Base-by-base conservation (phyloP, 2,113 vertebrate genomes). In the Heptranchias perlo region DNA sequence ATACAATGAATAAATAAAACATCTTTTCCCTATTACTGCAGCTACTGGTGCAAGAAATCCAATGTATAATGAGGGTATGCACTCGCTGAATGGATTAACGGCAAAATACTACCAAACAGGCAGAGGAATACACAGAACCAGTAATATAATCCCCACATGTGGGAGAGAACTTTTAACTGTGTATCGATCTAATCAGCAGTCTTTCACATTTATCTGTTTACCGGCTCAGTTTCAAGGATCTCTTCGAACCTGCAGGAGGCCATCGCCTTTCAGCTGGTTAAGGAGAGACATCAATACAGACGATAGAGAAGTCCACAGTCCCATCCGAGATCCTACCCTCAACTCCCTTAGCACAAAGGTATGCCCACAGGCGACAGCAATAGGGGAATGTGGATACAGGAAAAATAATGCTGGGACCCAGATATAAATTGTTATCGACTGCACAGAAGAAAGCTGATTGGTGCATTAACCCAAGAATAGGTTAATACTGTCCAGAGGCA, bases 1-100 rank as follows among this genome's bases (percentile, higher is more conserved):
- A 95, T 69, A 65, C 64, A 69, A 95, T 95, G 64, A 95, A 95
- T 95, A 95, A 67, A 69, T 95, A 95, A 95, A 95, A 69, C 94
- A 67, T 95, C 94, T 95, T 95, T 69, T 69, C 94, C 94, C 65
- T 69, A 95, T 69, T 69, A 95, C 93, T 93, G 89, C 93, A 95
- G 44, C 64, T 69, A 95, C 64, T 35, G 47, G 65, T 95, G 94
- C 94, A 67, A 28, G 44, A 95, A 95, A 95, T 95, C 94, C 64
- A 95, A 95, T 67, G 94, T 95, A 95, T 69, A 95, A 69, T 49
- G 94, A 69, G 89, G 58, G 58, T 93, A 64, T 39, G 89, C 89
- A 93, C 89, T 93, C 58, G 21, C 89, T 62, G 58, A 93, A 93
- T 93, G 89, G 89, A 93, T 93, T 93, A 93, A 93, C 89, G 64